Evolutionary conservation across 2,113 vertebrate genomes (phyloP), one percentile per base, ranked within the genome.

Genomic region (Bolborhynchus lineola): DNA sequence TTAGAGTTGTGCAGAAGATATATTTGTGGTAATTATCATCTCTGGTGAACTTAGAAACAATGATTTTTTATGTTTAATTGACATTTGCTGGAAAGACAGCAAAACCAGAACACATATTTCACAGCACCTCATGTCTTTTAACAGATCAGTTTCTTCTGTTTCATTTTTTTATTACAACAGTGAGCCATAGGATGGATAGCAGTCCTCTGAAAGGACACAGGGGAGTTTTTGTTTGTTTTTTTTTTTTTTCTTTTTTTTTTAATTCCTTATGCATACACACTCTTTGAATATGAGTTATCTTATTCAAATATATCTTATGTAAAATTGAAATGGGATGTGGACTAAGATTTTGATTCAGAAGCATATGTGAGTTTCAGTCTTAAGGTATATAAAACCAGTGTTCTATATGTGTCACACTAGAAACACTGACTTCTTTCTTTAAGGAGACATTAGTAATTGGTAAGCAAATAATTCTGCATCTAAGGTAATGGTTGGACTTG

Each of bases 61-160:
- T 37, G 42, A 79, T 97, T 95, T 96, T 94, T 96, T 92, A 86
- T 84, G 13, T 94, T 93, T 94, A 95, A 88, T 90, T 95, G 86
- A 47, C 83, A 79, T 93, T 96, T 86, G 8, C 65, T 88, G 65
- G 35, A 95, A 95, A 87, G 13, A 39, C 20, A 47, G 9, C 16
- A 68, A 93, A 95, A 96, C n/a, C 25, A 87, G 39, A 92, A 63
- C 8, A 67, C 13, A 14, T 83, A 83, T 91, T 91, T 96, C 81
- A 70, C 13, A 90, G 35, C 35, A 77, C 17, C 4, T 70, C 28
- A 11, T 82, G 50, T 68, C 50, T 95, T 91, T 92, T 78, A 96
- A 60, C 39, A 81, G 28, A 92, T 95, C 74, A 41, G 8, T 76
- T 85, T 82, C 10, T 81, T 80, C 23, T 81, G 16, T 64, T 84